These are phyloP conservation scores for Crotalus horridus DNA, from an alignment of 2,113 vertebrate genomes.

Conservation along the genomic window DNA sequence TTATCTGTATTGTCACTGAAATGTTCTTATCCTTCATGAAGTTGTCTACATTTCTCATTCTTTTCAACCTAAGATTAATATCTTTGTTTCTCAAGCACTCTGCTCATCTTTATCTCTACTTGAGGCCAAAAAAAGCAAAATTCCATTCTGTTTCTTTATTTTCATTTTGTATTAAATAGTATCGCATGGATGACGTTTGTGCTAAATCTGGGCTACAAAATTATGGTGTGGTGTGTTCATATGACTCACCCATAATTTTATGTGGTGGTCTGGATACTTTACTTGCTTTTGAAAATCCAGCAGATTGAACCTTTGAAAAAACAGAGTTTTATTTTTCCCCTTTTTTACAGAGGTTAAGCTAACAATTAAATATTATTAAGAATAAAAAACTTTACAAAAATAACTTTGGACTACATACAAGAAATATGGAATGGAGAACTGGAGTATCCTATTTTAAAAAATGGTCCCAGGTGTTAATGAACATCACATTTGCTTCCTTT, in stretches of 20 bases:
- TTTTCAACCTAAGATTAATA: neutral
- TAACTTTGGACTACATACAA: neutral
- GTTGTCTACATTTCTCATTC: neutral
- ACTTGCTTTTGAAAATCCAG: neutral
- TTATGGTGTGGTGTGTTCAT: neutral
- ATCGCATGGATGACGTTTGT: neutral
- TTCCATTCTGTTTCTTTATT: neutral
- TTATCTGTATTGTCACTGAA: neutral
- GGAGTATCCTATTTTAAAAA: neutral
- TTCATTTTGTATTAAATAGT: neutral
- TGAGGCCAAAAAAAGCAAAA: neutral
- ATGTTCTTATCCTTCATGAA: neutral
- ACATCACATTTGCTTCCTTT: neutral
- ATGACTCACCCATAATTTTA: neutral
- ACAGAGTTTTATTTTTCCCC: neutral
- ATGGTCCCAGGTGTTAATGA: neutral
- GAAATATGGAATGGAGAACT: neutral
- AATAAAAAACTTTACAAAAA: neutral
- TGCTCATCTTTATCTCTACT: neutral
- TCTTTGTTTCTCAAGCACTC: neutral
- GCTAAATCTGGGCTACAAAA: neutral
- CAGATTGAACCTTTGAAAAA: neutral
- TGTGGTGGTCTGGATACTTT: neutral
- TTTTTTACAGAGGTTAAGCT: neutral
- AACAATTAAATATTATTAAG: neutral